These are phyloP conservation scores for Ophion ventricosus DNA, from an alignment of 2,888 invertebrate genomes.

Conservation along the genomic window DNA sequence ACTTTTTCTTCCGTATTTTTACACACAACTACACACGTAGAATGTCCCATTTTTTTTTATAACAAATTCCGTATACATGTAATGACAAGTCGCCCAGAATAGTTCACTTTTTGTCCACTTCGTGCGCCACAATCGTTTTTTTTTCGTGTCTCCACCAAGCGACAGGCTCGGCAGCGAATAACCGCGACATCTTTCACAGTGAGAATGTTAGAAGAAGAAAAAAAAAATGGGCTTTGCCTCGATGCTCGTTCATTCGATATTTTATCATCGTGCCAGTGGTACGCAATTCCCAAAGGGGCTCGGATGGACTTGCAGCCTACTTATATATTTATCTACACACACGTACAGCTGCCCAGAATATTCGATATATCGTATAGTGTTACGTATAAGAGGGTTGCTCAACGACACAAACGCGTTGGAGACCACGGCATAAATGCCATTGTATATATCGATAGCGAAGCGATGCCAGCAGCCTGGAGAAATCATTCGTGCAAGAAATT, in stretches of 20 bases:
- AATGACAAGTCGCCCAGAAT: too few relatives aligned
- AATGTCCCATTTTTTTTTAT: too few relatives aligned
- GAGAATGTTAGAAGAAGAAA: constrained; percentile 37
- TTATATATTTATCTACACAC: constrained; percentile 8
- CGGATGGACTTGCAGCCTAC: constrained; percentile 38
- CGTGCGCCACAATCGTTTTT: too few relatives aligned
- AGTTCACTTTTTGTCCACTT: too few relatives aligned
- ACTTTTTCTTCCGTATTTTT: too few relatives aligned
- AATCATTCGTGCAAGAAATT: constrained; percentile 81
- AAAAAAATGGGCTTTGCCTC: constrained; percentile 70
- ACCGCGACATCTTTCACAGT: constrained; percentile 44
- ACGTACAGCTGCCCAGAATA: constrained; percentile 40
- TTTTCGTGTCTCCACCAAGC: too few relatives aligned
- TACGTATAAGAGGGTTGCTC: constrained; percentile 27
- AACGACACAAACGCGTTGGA: constrained; percentile 34
- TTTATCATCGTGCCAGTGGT: constrained; percentile 71
- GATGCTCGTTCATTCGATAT: constrained; percentile 71
- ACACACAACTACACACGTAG: too few relatives aligned
- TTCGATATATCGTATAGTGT: constrained; percentile 19
- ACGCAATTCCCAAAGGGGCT: constrained; percentile 42
- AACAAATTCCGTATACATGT: too few relatives aligned
- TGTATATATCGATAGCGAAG: not conserved
- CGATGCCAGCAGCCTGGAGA: constrained; percentile 49
- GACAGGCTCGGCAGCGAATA: too few relatives aligned
- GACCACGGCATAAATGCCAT: constrained; percentile 19